Base-by-base conservation (phyloP, 2,888 invertebrate species). In the Shargacucullia verbasci region DNA sequence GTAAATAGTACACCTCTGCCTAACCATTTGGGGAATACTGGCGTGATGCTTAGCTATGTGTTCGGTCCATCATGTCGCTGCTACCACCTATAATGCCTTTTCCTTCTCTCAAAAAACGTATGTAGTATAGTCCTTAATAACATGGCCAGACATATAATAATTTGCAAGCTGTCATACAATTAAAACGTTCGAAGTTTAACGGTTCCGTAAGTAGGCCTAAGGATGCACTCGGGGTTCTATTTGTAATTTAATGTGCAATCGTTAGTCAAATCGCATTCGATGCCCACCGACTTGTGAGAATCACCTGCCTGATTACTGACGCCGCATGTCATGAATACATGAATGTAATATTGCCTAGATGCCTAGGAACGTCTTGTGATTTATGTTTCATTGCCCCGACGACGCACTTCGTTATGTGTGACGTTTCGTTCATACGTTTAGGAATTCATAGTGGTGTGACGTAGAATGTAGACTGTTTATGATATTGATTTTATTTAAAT, bases 201-300 rank as follows among this genome's bases (percentile, higher is more conserved):
- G 63, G 64, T 61, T 43, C 50, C 48, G 48, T 47, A 66, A 74
- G 64, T 73, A 66, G 74, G 73, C 52, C 68, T 74, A 59, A 64
- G 47, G 64, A 59, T 66, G 64, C 68, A 66, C 62, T 79, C 73
- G 73, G 70, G 69, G 71, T 59, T 79, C 79, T 80, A 84, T 87
- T 88, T 86, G 85, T 83, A 84, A 87, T 83, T 85, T 84, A 84
- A 86, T 81, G 71, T 72, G 80, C 79, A 71, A 83, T 89, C 81
- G 76, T 75, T 60, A 86, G 76, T 81, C 88, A 67, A 73, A 81
- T 80, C 81, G 83, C 84, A 88, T 85, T 75, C 84, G 60, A 74
- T 70, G 78, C 80, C 71, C 59, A 69, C 65, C 71, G 73, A 73
- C 74, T 81, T 81, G 87, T 86, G 88, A 85, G 87, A 89, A 89